These are phyloP conservation scores for Mylabris phalerata DNA, from an alignment of 1,140 invertebrate genomes.

Conservation along the genomic window DNA sequence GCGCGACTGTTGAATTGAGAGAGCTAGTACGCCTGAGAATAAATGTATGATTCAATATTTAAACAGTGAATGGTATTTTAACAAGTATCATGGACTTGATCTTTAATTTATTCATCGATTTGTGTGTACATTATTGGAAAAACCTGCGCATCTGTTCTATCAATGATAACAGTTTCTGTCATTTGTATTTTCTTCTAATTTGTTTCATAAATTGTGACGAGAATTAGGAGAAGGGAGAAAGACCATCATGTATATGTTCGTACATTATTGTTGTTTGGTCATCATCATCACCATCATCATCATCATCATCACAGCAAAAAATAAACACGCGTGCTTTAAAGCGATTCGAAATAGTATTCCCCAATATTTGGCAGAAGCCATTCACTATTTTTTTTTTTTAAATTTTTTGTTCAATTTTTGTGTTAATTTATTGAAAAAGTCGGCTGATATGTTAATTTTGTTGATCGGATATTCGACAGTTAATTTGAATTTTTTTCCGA, in stretches of 20 bases:
- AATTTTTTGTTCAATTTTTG: neutral
- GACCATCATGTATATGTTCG: neutral
- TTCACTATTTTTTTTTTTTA: neutral
- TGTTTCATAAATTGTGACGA: neutral
- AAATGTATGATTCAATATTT: too few relatives aligned
- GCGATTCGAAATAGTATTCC: constrained; percentile 10
- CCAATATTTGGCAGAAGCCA: neutral
- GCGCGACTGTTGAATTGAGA: too few relatives aligned
- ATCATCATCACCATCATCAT: neutral
- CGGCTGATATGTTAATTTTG: too few relatives aligned
- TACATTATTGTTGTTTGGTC: neutral
- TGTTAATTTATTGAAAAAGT: too few relatives aligned
- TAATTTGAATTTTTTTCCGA: too few relatives aligned
- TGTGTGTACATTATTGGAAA: too few relatives aligned
- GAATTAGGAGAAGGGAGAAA: neutral
- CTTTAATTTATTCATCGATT: too few relatives aligned
- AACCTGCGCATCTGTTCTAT: too few relatives aligned
- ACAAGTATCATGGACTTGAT: too few relatives aligned
- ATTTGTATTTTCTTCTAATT: neutral
- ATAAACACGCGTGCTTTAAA: constrained; percentile 24
- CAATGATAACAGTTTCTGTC: neutral
- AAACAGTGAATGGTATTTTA: too few relatives aligned
- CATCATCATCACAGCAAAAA: constrained; percentile 24
- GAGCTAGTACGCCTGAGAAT: too few relatives aligned
- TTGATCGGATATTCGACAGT: too few relatives aligned